Conservation (phyloP, 2,113 vertebrate species). For the Alethe diademata region DNA sequence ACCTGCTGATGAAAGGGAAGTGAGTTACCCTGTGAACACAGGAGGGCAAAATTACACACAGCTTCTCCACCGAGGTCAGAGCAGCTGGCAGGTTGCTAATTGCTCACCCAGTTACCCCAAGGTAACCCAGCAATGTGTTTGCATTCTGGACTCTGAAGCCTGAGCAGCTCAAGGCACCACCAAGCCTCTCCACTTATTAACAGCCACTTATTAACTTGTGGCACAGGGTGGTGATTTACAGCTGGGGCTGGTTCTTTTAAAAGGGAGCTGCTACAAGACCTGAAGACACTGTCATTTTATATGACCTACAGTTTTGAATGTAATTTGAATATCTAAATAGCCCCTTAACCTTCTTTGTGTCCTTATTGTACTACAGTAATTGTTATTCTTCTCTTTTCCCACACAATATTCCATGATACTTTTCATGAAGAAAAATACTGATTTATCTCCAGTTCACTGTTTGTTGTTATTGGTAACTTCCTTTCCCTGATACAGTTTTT, state of each 20-base stretch:
- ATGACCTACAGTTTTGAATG: neutral
- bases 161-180: neutral
- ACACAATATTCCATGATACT: neutral
- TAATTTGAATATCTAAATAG: neutral
- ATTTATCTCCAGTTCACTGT: neutral
- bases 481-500: neutral
- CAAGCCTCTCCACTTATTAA: neutral
- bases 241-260: neutral
- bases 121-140: neutral
- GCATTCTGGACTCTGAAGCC: neutral
- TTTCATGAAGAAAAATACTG: neutral
- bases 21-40: neutral
- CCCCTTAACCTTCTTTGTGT: neutral
- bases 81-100: neutral
- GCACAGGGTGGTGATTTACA: neutral
- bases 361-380: neutral
- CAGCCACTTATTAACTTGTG: neutral
- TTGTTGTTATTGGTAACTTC: neutral
- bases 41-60: neutral
- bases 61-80: neutral
- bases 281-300: neutral
- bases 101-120: neutral
- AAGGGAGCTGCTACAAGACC: neutral
- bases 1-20: neutral
- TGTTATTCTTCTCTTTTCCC: neutral